Base-by-base conservation (phyloP, 2,888 invertebrate genomes). In the Pantelozetes paolii region DNA sequence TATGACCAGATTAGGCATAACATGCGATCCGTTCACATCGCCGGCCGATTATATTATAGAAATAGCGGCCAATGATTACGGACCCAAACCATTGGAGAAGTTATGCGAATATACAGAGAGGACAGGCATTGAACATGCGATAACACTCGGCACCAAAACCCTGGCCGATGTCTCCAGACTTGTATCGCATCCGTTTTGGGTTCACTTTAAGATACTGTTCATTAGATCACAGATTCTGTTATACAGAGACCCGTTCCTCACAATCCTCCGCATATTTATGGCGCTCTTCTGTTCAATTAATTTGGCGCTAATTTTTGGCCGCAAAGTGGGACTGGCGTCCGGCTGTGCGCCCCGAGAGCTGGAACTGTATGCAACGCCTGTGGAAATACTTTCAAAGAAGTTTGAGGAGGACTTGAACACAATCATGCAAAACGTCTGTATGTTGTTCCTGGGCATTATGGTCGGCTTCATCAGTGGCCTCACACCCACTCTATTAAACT, bases 11-110 rank as follows among this genome's bases (percentile, higher is more conserved):
- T 9, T 42, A 5, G 57, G 48, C 36, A 8, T 74, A 5, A 15
- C n/a, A 23, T 48, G 50, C 30, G 71, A 74, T 71, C 26, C n/a
- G 0, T 57, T 30, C 42, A 74, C 70, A 32, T 74, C 74, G 1
- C 74, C 74, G n/a, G 30, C 71, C 23, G 74, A 74, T 36, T 74
- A 45, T 32, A 71, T 74, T 13, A 74, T 74, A n/a, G 74, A 74
- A 62, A 32, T 74, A 11, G 74, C 74, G n/a, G 70, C 74, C 57
- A 32, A 26, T 20, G 74, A 74, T 26, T 74, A 71, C 32, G 74
- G 74, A 0, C 36, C n/a, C n/a, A 18, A 50, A n/a, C 70, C 74
- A 5, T 45, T 71, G 15, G 20, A 57, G 28, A n/a, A 32, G 30
- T 8, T 74, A 23, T 20, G 9, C 9, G 1, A 1, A 1, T 30